Percentiles rank a stretch among this genome's conserved stretches.
Evolutionary conservation across 2,888 invertebrate genomes (phyloP).

Genomic region (Pharmacophagus antenor): DNA sequence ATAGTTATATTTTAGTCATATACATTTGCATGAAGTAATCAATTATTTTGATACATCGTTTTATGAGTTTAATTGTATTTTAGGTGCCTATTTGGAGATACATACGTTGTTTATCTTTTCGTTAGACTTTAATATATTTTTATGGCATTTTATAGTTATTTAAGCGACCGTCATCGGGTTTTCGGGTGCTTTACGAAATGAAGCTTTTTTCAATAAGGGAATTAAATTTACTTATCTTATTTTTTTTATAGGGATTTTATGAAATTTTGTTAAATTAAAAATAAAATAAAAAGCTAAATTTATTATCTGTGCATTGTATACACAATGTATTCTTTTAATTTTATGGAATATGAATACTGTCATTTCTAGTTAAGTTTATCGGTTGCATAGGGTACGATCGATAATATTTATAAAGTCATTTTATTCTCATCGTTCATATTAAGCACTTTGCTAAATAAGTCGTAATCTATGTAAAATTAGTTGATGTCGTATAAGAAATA

Average conservation of each 20-base stretch:
- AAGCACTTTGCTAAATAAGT: background rate
- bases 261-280: no score
- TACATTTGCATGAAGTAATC: background rate
- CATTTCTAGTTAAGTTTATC: no score
- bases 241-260: no score
- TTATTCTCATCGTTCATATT: no score
- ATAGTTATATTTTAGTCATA: no score
- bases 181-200: background rate
- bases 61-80: background rate
- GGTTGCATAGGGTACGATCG: no score
- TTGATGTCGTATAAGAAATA: background rate
- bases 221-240: background rate
- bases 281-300: no score
- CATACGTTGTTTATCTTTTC: background rate
- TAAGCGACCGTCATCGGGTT: background rate
- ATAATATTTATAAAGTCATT: no score
- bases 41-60: background rate
- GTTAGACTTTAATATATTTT: background rate
- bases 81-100: no score
- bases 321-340: background rate
- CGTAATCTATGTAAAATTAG: background rate
- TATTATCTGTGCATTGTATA: background rate
- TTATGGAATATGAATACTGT: no score
- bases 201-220: no score
- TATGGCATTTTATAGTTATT: background rate